A percentile compares a stretch with the other conserved stretches of the same genome.
Evolutionary conservation across 2,888 invertebrate genomes (phyloP).

Genomic region (Epirrhoe tristata): DNA sequence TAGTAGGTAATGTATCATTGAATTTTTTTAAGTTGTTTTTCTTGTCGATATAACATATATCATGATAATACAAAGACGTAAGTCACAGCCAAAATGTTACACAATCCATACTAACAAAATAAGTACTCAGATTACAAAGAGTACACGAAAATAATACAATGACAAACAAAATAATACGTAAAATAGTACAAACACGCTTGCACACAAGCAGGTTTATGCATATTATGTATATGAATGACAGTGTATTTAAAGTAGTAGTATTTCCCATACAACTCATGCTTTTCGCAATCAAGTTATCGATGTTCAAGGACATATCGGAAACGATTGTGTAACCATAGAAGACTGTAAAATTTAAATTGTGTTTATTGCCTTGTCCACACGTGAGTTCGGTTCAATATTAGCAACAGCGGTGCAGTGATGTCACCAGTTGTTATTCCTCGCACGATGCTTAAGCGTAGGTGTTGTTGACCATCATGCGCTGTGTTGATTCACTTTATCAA

Average conservation of each 20-base stretch:
- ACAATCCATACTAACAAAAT: background rate
- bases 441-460: conserved; percentile 50
- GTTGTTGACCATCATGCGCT: conserved; percentile 62
- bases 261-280: conserved; percentile 29
- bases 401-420: conserved; percentile 65
- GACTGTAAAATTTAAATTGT: conserved; percentile 45
- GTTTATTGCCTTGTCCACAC: conserved; percentile 32
- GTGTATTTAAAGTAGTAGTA: conserved; percentile 22
- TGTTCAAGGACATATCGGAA: conserved; percentile 60
- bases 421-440: conserved; percentile 79
- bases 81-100: background rate
- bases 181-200: background rate
- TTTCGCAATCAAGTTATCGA: conserved; percentile 47
- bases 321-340: conserved; percentile 12
- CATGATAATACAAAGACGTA: background rate
- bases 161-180: background rate
- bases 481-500: conserved; percentile 68
- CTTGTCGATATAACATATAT: background rate
- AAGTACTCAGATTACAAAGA: background rate
- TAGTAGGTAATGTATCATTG: background rate
- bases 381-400: conserved; percentile 33
- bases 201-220: background rate
- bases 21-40: background rate
- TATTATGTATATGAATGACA: conserved; percentile 16
- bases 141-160: conserved; percentile 15